Base-by-base conservation (phyloP, 1,140 invertebrate genomes). In the Halyomorpha halys region DNA sequence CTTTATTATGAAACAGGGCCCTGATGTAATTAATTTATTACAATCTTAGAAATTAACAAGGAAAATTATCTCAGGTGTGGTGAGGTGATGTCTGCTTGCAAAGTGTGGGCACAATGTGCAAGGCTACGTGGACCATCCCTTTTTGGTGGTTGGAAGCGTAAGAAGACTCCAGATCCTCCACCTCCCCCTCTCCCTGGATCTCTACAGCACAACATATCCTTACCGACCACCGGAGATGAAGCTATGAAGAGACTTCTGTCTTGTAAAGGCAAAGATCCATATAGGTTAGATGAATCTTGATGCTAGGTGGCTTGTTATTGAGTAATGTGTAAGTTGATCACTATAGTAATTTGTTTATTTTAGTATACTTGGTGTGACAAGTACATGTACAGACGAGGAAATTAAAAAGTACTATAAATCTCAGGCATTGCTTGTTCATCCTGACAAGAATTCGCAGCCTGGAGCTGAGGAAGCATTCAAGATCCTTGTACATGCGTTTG, bases 401-500 rank as follows among this genome's bases (percentile, higher is more conserved):
- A 94, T 97, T 70, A 92, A 92, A 71, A 88, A 89, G 70, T 94
- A 96, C 79, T 96, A 95, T 73, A 88, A 71, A 63, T 82, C 86
- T 68, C 93, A 96, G 76, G 92, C 92, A 4, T 87, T 95, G 71
- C 79, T 97, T 15, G 92, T 97, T 51, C 93, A 97, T 81, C 94
- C 93, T 0, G 92, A 95, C 73, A 96, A 97, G 78, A 96, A 96
- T 77, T 88, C 86, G 72, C 89, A 93, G 74, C 87, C 90, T 13
- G 92, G 94, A 59, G 91, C 94, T 11, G 93, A 96, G 74, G 93
- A 97, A 77, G 92, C 92, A 27, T 97, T 97, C 74, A 96, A 96
- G 77, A 94, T 95, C 72, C 77, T 96, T 67, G 90, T 92, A 67
- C 88, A 93, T 73, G 92, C 93, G 25, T 96, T 97, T 77, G 90